Percentiles rank a stretch among this genome's conserved stretches.
Evolutionary conservation across 2,113 vertebrate species (phyloP).

Genomic region (Mellivora capensis): DNA sequence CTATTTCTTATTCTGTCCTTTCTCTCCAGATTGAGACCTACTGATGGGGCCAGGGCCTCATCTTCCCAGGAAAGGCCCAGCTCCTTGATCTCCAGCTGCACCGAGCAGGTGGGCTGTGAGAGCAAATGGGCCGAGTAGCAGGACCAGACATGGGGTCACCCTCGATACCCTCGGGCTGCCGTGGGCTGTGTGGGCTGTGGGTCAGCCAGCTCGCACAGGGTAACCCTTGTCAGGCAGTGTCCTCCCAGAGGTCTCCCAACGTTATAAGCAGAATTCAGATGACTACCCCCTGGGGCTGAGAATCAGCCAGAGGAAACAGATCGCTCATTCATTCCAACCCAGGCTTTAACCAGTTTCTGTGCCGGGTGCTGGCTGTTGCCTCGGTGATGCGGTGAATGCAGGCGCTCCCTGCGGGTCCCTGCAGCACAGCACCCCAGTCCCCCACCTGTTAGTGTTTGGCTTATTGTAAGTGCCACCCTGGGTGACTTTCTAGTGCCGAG

Average conservation of each 20-base stretch:
- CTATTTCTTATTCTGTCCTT: neutral
- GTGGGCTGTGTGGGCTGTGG: neutral
- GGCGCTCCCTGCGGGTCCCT: neutral
- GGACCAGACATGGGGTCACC: rapidly evolving
- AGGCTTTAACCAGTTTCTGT: neutral
- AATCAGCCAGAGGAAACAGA: neutral
- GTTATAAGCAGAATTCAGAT: neutral
- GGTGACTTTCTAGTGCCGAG: neutral
- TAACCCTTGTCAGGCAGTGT: neutral
- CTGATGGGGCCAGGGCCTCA: rapidly evolving
- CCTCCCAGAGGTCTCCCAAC: neutral
- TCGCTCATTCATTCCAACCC: rapidly evolving
- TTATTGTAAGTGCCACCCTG: too few relatives aligned
- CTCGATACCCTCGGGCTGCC: neutral
- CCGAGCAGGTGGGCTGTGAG: rapidly evolving
- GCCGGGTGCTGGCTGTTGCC: neutral
- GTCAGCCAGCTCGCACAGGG: neutral
- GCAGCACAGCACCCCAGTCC: rapidly evolving
- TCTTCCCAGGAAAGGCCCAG: neutral
- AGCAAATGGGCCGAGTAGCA: neutral
- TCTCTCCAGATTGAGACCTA: neutral
- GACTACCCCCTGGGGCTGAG: neutral
- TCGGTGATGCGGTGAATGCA: rapidly evolving
- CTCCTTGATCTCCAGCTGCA: neutral
- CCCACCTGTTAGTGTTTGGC: rapidly evolving